Percentiles rank a stretch among this genome's conserved stretches.
Evolutionary conservation across 2,113 vertebrate genomes (phyloP).

Genomic region (Anarrhichthys ocellatus): DNA sequence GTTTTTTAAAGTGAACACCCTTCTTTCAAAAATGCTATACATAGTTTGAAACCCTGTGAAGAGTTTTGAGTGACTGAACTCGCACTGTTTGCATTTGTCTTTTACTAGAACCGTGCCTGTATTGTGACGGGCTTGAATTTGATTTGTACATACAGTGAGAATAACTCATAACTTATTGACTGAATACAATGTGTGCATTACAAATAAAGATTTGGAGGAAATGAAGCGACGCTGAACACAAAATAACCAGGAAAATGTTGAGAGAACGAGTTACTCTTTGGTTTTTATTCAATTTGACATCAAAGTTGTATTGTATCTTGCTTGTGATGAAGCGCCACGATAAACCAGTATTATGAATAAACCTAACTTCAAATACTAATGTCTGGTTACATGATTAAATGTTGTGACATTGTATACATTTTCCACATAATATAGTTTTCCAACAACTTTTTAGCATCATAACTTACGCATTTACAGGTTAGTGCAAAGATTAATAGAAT

Average conservation of each 20-base stretch:
- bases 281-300: constrained; percentile 64
- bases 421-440: neutral
- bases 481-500: neutral
- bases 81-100: constrained; percentile 47
- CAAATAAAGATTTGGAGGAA: constrained; percentile 42
- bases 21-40: constrained; percentile 10
- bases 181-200: constrained; percentile 50
- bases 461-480: neutral
- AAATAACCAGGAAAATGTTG: constrained; percentile 38
- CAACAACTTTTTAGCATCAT: neutral
- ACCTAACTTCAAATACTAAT: constrained; percentile 42
- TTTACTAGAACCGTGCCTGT: constrained; percentile 29
- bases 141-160: constrained; percentile 66
- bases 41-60: constrained; percentile 34
- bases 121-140: constrained; percentile 39
- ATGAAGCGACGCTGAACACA: constrained; percentile 34
- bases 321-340: constrained; percentile 49
- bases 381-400: neutral
- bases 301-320: constrained; percentile 69
- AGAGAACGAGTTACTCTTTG: constrained; percentile 23
- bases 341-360: constrained; percentile 78
- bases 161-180: constrained; percentile 68
- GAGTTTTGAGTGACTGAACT: constrained; percentile 47
- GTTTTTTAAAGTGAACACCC: constrained; percentile 28
- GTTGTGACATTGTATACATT: neutral